Percentiles rank a stretch among this genome's conserved stretches.
These are phyloP conservation scores for Macrocentrus cingulum DNA, from an alignment of 1,140 invertebrate genomes.

Conservation along the genomic window DNA sequence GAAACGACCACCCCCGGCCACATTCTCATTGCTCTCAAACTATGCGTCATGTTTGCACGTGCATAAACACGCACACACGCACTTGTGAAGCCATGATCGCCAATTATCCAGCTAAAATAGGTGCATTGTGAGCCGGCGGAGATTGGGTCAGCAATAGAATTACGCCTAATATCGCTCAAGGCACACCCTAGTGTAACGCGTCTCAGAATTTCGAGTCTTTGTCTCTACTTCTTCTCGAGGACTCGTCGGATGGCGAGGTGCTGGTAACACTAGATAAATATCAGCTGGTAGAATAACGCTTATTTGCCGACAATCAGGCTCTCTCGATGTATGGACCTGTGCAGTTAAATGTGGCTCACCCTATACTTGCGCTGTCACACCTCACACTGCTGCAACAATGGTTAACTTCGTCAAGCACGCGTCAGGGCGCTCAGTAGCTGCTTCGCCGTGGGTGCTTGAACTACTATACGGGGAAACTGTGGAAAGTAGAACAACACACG, in stretches of 20 bases:
- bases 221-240: too few relatives aligned
- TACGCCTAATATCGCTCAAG: too few relatives aligned
- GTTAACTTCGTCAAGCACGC: conserved; percentile 1
- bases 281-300: not conserved
- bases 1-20: not conserved
- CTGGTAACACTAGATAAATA: not conserved
- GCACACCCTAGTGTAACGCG: too few relatives aligned
- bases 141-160: too few relatives aligned
- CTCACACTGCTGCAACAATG: not conserved
- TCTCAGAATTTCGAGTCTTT: too few relatives aligned
- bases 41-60: too few relatives aligned
- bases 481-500: not conserved
- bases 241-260: too few relatives aligned
- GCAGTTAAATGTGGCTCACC: not conserved
- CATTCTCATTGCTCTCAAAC: not conserved
- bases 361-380: not conserved
- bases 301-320: conserved; percentile 1
- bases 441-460: not conserved
- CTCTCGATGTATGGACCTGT: not conserved
- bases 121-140: too few relatives aligned
- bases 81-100: too few relatives aligned
- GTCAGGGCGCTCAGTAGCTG: not conserved
- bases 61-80: too few relatives aligned
- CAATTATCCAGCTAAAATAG: too few relatives aligned
- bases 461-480: too few relatives aligned